Conservation (phyloP, 2,113 vertebrate species). For the Falco punctatus region DNA sequence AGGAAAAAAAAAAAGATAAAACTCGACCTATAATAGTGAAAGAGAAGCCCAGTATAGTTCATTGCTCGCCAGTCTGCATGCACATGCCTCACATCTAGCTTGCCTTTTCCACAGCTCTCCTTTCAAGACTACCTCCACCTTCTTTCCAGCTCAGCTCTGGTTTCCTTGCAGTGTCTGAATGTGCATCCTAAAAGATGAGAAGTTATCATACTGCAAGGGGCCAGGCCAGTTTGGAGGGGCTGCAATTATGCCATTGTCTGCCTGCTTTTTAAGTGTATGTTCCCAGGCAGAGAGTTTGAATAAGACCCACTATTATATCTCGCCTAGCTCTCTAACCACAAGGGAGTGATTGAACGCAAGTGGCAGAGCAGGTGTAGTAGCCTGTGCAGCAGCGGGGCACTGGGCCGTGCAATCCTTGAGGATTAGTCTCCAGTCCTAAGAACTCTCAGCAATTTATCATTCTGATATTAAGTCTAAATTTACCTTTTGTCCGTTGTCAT, state of each 20-base stretch:
- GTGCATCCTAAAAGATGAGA: background rate
- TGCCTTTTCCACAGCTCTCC: background rate
- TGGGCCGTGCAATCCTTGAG: background rate
- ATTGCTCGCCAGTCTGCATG: background rate
- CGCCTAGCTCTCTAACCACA: fast-evolving
- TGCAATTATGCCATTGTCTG: background rate
- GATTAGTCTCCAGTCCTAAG: background rate
- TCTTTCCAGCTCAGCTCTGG: background rate
- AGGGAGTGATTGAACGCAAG: background rate
- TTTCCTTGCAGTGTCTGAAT: background rate
- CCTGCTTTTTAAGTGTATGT: background rate
- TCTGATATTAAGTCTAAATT: background rate
- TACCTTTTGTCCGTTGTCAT: background rate
- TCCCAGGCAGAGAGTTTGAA: background rate
- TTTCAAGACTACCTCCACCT: background rate
- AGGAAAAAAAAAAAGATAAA: background rate
- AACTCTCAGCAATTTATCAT: background rate
- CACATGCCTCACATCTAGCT: background rate
- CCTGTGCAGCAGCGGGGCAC: background rate
- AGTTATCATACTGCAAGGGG: background rate
- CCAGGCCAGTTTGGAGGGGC: background rate
- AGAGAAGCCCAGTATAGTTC: background rate
- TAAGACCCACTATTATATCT: background rate
- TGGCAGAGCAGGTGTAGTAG: background rate
- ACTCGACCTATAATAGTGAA: background rate